phyloP scores from a whole-genome alignment of 2,888 invertebrate genomes.

The Dilophus febrilis region DNA sequence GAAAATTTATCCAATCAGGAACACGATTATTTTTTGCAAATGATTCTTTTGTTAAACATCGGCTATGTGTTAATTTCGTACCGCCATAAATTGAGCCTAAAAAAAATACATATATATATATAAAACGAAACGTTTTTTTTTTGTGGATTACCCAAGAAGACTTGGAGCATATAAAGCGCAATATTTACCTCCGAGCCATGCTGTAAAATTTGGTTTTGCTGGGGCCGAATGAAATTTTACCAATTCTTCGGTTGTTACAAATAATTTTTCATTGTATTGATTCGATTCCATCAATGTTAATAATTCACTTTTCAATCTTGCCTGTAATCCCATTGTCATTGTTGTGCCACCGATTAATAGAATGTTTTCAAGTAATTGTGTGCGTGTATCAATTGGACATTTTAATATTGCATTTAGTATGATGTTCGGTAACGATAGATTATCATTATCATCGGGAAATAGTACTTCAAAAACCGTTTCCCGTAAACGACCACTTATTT shows the following conservation, averaged over 20 bases:
- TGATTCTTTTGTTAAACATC: conserved; percentile 56
- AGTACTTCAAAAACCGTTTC: conserved; percentile 72
- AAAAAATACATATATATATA: conserved; percentile 32
- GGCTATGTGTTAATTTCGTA: conserved; percentile 50
- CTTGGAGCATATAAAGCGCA: too few species aligned
- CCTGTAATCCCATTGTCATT: conserved; percentile 65
- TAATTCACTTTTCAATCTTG: conserved; percentile 65
- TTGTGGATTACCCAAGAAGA: too few species aligned
- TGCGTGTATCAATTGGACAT: conserved; percentile 71
- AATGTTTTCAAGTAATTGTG: conserved; percentile 62
- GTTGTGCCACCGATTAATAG: conserved; percentile 75
- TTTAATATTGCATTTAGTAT: conserved; percentile 64
- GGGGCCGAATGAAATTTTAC: conserved; percentile 72
- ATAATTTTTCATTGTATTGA: conserved; percentile 43
- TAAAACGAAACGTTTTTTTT: too few species aligned
- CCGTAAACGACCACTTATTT: conserved; percentile 49
- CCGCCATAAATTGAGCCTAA: conserved; percentile 69
- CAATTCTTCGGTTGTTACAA: conserved; percentile 33
- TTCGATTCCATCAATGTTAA: conserved; percentile 41
- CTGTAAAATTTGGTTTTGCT: conserved; percentile 61
- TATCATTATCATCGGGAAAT: conserved; percentile 71
- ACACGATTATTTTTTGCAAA: conserved; percentile 52
- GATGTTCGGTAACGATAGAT: conserved; percentile 65
- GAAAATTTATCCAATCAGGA: conserved; percentile 66
- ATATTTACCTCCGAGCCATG: conserved; percentile 70